Percentiles rank a stretch among this genome's conserved stretches.
Evolutionary conservation across 2,888 invertebrate species (phyloP).

Genomic region (Drosophila acutilabella): DNA sequence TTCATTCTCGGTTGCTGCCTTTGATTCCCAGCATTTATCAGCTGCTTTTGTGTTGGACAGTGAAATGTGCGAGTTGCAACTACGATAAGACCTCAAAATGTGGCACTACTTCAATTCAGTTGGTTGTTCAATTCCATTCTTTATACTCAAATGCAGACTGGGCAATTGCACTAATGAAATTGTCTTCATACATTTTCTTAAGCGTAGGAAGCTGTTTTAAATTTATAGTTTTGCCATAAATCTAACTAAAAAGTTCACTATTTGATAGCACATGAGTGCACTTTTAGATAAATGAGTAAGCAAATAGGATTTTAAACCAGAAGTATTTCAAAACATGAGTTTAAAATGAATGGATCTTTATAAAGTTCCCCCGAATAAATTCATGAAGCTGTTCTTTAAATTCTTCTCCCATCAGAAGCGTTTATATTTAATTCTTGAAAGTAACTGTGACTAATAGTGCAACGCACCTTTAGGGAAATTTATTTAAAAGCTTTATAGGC

Average conservation of each 20-base stretch:
- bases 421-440: background rate
- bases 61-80: conserved; percentile 27
- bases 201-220: background rate
- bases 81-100: conserved; percentile 53
- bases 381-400: background rate
- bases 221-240: background rate
- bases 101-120: conserved; percentile 38
- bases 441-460: conserved; percentile 24
- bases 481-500: conserved; percentile 21
- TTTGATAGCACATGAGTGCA: too few species aligned
- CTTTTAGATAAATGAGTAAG: too few species aligned
- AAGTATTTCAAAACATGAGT: background rate
- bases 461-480: conserved; percentile 14
- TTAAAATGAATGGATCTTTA: background rate
- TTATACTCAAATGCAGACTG: conserved; percentile 4
- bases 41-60: conserved; percentile 59
- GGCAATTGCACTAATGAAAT: conserved; percentile 28
- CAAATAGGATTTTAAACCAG: too few species aligned
- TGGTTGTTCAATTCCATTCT: conserved; percentile 10
- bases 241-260: background rate
- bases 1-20: background rate
- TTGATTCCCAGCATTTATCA: conserved; percentile 55
- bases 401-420: background rate
- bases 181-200: conserved; percentile 6
- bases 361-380: background rate